Base-by-base conservation (phyloP, 2,888 invertebrate genomes). In the Venusia cambrica region DNA sequence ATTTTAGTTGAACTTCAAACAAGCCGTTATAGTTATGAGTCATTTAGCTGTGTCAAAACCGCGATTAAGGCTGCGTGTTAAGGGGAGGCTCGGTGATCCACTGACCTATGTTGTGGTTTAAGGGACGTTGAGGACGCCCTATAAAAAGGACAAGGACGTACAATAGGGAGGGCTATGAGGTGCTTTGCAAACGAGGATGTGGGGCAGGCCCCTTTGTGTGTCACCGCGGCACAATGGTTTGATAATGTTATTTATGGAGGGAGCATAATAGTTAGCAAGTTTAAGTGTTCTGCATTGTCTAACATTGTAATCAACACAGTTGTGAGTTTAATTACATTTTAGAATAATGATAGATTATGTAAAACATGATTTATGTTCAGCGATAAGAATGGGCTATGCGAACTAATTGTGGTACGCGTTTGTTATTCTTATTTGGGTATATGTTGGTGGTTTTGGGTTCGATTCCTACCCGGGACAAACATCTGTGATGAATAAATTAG, bases 51-150 rank as follows among this genome's bases (percentile, higher is more conserved):
- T 27, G 27, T 21, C n/a, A 17, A 11, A 11, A 25, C 3, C 5
- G 2, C 9, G 5, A 2, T 20, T 2, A 1, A 16, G 15, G 2
- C 9, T 7, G 3, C 14, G 5, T 17, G 6, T n/a, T 6, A n/a
- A 12, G 17, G 26, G 17, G 18, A 5, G 8, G 11, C 30, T 24
- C 19, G 7, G 13, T 22, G 32, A 11, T 18, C 18, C 15, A 18
- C 7, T 32, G 27, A 18, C 32, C 31, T 36, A 10, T 32, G 32
- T 32, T 27, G 32, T 17, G 38, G 38, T 27, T 32, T 38, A 38
- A 7, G 31, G 16, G 11, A 3, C 16, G 9, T 37, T 26, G 19
- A 19, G 30, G 13, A 21, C 17, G 17, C 12, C 14, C 31, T 29
- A 11, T 14, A 8, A 17, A 12, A 30, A 30, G 20, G 27, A 17